These are phyloP conservation scores for Acridotheres tristis DNA, from an alignment of 2,797 vertebrate species.

Conservation along the genomic window DNA sequence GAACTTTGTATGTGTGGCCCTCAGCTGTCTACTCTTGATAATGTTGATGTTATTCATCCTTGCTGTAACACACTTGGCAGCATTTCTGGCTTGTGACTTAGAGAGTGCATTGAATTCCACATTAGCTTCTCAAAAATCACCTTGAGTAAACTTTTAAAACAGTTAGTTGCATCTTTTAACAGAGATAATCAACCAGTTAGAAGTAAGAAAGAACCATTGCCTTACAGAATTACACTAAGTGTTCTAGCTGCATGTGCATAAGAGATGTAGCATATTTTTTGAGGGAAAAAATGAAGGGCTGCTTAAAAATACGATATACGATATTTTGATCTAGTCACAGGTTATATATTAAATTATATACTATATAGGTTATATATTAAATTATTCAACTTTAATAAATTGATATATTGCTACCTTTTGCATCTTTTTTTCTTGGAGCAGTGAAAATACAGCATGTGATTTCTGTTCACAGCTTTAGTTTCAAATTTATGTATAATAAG, in stretches of 20 bases:
- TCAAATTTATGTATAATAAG: background rate
- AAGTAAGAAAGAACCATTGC: background rate
- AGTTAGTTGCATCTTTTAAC: background rate
- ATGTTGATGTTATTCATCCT: background rate
- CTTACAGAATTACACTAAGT: background rate
- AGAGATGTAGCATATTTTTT: background rate
- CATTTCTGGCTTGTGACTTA: background rate
- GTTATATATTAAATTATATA: background rate
- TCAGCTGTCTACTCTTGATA: background rate
- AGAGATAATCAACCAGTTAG: background rate
- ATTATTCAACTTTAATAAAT: background rate
- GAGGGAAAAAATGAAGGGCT: background rate
- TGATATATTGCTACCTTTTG: background rate
- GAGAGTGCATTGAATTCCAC: background rate
- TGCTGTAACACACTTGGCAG: background rate
- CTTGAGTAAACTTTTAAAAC: background rate
- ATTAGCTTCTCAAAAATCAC: background rate
- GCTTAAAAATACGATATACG: background rate
- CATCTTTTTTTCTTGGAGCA: background rate
- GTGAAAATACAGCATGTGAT: background rate
- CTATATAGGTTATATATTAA: background rate
- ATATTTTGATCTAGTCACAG: background rate
- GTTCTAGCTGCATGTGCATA: background rate
- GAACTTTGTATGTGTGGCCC: background rate
- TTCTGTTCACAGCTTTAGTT: background rate